phyloP scores from a whole-genome alignment of 2,113 vertebrate species.

The Gadus macrocephalus region DNA sequence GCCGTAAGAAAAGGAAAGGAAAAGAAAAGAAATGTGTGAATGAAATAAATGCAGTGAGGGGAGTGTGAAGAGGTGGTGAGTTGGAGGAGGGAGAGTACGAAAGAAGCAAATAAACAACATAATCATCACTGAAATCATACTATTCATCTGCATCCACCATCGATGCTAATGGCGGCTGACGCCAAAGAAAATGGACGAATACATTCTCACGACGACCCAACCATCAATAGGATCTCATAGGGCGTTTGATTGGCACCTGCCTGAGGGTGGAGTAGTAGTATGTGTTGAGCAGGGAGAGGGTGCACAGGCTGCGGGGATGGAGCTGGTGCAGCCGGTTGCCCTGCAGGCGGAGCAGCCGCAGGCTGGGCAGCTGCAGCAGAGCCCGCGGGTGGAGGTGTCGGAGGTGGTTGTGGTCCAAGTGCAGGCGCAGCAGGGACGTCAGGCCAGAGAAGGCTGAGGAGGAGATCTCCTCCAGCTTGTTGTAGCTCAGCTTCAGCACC shows the following conservation, averaged over 20 bases:
- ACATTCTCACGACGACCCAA: too few relatives aligned
- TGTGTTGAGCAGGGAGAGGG: slow-evolving; percentile 78
- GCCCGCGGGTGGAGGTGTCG: slow-evolving; percentile 86
- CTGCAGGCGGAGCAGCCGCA: slow-evolving; percentile 86
- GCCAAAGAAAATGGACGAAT: too few relatives aligned
- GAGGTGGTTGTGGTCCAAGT: slow-evolving; percentile 90
- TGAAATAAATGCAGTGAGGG: too few relatives aligned
- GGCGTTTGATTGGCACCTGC: slow-evolving; percentile 22
- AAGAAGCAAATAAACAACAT: too few relatives aligned
- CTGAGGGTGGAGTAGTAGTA: slow-evolving; percentile 84
- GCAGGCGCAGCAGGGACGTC: slow-evolving; percentile 77
- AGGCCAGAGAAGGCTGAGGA: slow-evolving; percentile 81
- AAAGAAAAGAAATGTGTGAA: slow-evolving; percentile 1
- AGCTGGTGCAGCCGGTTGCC: slow-evolving; percentile 86
- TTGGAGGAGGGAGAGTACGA: too few relatives aligned
- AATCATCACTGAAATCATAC: too few relatives aligned
- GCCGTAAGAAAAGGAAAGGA: slow-evolving; percentile 1
- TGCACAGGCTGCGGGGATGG: slow-evolving; percentile 82
- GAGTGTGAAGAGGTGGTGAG: background rate
- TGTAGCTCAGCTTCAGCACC: slow-evolving; percentile 96
- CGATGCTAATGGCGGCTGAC: too few relatives aligned
- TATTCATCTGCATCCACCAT: too few relatives aligned
- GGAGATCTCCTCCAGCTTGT: slow-evolving; percentile 82
- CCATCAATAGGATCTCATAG: too few relatives aligned
- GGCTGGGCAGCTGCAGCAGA: slow-evolving; percentile 80